phyloP scores from a whole-genome alignment of 1,140 invertebrate species.

The Eumeta japonica region DNA sequence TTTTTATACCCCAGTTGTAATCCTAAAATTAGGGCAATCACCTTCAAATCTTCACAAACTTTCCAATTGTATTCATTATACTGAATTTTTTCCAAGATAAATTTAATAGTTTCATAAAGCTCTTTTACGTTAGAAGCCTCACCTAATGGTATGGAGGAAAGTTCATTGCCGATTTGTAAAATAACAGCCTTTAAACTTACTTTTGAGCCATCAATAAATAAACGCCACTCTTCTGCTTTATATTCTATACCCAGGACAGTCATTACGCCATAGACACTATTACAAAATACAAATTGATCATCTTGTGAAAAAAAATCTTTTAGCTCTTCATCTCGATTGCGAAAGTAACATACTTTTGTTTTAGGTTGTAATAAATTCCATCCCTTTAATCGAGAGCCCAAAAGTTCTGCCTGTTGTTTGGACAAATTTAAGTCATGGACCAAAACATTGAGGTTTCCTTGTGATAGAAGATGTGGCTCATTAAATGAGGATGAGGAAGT shows the following conservation, averaged over 20 bases:
- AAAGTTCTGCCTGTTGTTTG: constrained; percentile 9
- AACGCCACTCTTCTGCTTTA: constrained; percentile 1
- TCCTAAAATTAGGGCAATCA: no score
- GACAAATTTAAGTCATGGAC: constrained; percentile 7
- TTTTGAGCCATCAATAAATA: background rate
- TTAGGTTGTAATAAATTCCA: constrained; percentile 6
- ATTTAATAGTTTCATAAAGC: background rate
- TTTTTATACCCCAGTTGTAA: no score
- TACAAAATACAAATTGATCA: background rate
- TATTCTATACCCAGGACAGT: constrained; percentile 1
- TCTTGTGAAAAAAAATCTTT: constrained; percentile 1
- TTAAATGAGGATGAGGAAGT: no score
- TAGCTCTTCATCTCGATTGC: background rate
- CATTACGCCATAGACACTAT: background rate
- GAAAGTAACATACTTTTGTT: constrained; percentile 1
- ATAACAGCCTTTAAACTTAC: constrained; percentile 1
- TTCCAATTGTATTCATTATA: no score
- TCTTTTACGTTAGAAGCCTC: background rate
- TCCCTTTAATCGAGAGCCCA: constrained; percentile 4
- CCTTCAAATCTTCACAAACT: no score
- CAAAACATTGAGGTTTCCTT: no score
- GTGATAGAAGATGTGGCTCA: no score
- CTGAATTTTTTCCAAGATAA: background rate
- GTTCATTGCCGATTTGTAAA: no score
- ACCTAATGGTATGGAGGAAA: no score